Evolutionary conservation across 1,140 invertebrate species (phyloP).

Genomic region (Tetramorium simillimum): DNA sequence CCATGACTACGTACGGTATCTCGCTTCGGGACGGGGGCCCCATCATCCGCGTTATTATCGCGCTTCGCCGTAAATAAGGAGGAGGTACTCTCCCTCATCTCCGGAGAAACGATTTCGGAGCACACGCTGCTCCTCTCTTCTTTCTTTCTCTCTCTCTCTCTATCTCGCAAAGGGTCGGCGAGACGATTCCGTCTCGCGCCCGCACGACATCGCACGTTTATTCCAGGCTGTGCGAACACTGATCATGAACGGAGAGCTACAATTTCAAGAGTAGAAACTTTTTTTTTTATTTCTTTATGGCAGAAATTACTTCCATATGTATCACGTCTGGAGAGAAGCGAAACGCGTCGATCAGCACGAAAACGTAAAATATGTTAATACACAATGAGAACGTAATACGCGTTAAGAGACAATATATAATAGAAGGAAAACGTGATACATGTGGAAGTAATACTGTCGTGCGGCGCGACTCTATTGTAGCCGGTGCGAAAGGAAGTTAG

Average conservation of each 20-base stretch:
- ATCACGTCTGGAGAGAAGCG: background rate
- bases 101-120: slow-evolving; percentile 1
- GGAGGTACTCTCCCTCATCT: slow-evolving; percentile 72
- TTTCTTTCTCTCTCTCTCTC: background rate
- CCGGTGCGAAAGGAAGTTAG: background rate
- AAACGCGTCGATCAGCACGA: background rate
- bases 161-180: background rate
- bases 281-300: background rate
- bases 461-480: background rate
- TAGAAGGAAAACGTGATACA: background rate
- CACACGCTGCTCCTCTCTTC: too few species aligned
- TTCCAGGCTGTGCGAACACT: slow-evolving; percentile 12
- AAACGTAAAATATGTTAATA: background rate
- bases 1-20: slow-evolving; percentile 77
- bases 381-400: background rate
- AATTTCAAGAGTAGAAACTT: background rate
- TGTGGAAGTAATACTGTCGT: background rate
- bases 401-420: background rate
- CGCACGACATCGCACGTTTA: background rate
- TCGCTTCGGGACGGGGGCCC: slow-evolving; percentile 73
- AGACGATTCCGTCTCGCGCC: slow-evolving; percentile 12
- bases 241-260: background rate
- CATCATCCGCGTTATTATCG: slow-evolving; percentile 84
- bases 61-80: slow-evolving; percentile 83
- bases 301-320: background rate